Evolutionary conservation across 2,113 vertebrate genomes (phyloP).

Genomic region (Todiramphus saurophagus): DNA sequence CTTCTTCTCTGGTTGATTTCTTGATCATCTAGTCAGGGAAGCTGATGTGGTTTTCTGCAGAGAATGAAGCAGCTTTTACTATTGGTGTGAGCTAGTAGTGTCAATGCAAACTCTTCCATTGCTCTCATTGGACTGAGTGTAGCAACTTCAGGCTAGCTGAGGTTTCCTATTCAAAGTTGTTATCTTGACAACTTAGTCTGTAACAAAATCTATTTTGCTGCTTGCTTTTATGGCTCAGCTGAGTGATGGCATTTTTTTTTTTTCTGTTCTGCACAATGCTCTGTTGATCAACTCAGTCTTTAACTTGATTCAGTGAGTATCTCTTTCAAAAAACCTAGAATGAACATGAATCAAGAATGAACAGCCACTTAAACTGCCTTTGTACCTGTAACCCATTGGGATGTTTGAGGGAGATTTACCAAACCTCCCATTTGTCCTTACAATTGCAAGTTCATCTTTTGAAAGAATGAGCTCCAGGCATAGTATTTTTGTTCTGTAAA

Average conservation of each 20-base stretch:
- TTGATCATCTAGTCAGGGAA: not conserved
- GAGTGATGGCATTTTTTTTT: not conserved
- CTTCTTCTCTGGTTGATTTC: not conserved
- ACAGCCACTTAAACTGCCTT: conserved; percentile 29
- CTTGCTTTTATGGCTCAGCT: conserved; percentile 20
- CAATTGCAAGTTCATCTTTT: conserved; percentile 39
- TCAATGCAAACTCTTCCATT: not conserved
- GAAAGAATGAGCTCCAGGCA: conserved; percentile 22
- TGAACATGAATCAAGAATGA: conserved; percentile 41
- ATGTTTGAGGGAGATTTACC: conserved; percentile 33
- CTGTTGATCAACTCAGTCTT: conserved; percentile 45
- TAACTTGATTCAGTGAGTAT: conserved; percentile 46
- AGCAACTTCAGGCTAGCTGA: not conserved
- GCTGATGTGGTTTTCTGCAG: not conserved
- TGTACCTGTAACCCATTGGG: conserved; percentile 21
- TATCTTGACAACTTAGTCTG: conserved; percentile 44
- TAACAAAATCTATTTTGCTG: conserved; percentile 27
- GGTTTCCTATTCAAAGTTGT: conserved; percentile 4
- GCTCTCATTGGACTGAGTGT: not conserved
- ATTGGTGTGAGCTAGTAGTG: not conserved
- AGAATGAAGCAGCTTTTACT: not conserved
- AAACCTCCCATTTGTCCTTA: conserved; percentile 31
- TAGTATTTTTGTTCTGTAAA: conserved; percentile 22
- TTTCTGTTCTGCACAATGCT: conserved; percentile 12
- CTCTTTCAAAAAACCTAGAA: conserved; percentile 20